Evolutionary conservation across 2,888 invertebrate genomes (phyloP), one percentile per base, ranked within the genome.

Genomic region (Meteorus colon): DNA sequence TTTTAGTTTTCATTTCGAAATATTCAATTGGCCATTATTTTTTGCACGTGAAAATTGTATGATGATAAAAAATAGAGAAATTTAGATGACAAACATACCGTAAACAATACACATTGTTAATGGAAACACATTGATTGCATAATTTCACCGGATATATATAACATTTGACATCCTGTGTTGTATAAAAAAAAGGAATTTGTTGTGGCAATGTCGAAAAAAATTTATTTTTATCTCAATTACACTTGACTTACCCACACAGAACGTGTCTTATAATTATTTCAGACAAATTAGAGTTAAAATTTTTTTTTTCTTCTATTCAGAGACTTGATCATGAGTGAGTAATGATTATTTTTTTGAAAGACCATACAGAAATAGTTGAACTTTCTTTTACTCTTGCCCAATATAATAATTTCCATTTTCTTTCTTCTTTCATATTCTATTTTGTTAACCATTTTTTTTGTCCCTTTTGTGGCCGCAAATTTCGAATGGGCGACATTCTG

Each of bases 241-340:
- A 65, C 24, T 41, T 19, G 12, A 34, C 41, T 41, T 37, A 65
- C 37, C 41, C 37, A 41, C 0, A 12, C 6, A 16, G 19, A 55
- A 29, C 41, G 73, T 41, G 48, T 24, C 2, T 19, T 48, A 55
- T 69, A 6, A 77, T 79, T 79, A 76, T 79, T 77, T 77, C 77
- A 60, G 77, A 74, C 55, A 77, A 74, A 77, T 74, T 65, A 74
- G 59, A 48, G 12, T 71, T 62, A n/a, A 4, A 45, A 31, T 24
- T 45, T 74, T 75, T 77, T 68, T 70, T 72, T 65, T 60, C 34
- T 51, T 48, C 10, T 31, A 24, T 59, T 34, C 4, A n/a, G n/a
- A n/a, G 34, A 41, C n/a, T 8, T 31, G 16, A 19, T 3, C 4
- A 27, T 41, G 19, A 41, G 41, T 41, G 41, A 41, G 12, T 41